Percentiles rank a stretch among this genome's conserved stretches.
Evolutionary conservation across 1,140 invertebrate species (phyloP).

Genomic region (Cydia fagiglandana): DNA sequence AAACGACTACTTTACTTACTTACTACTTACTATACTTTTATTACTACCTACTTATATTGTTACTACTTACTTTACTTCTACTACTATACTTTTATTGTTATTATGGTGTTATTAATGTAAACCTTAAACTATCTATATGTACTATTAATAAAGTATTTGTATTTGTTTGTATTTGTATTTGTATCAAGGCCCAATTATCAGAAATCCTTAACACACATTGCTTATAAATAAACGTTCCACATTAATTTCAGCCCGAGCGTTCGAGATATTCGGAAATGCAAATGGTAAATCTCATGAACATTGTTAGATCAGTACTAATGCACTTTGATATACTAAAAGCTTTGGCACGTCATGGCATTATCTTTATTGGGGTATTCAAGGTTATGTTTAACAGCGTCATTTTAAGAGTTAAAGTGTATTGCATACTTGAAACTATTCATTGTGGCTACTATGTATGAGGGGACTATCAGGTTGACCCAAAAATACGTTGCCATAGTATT

Average conservation of each 20-base stretch:
- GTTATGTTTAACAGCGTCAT: slow-evolving; percentile 1
- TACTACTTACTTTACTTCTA: too few species aligned
- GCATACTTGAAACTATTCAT: neutral
- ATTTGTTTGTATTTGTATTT: too few species aligned
- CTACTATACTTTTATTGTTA: too few species aligned
- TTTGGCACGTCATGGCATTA: slow-evolving; percentile 5
- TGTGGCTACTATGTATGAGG: neutral
- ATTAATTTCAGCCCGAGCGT: slow-evolving; percentile 2
- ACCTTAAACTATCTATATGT: too few species aligned
- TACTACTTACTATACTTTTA: too few species aligned
- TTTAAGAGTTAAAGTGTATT: neutral
- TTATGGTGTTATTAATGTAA: too few species aligned
- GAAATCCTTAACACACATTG: slow-evolving; percentile 18
- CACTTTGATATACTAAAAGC: slow-evolving; percentile 21
- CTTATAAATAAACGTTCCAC: neutral
- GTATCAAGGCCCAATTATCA: neutral
- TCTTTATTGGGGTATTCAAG: neutral
- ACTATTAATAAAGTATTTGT: too few species aligned
- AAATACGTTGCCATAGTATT: too few species aligned
- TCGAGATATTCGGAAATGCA: slow-evolving; percentile 10
- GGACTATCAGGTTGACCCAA: too few species aligned
- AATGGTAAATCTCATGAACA: slow-evolving; percentile 6
- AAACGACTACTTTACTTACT: too few species aligned
- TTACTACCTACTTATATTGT: too few species aligned
- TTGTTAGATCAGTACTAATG: slow-evolving; percentile 7